A percentile compares a stretch with the other conserved stretches of the same genome.
Conservation (phyloP, 2,797 vertebrate genomes). For the Semaprochilodus insignis region DNA sequence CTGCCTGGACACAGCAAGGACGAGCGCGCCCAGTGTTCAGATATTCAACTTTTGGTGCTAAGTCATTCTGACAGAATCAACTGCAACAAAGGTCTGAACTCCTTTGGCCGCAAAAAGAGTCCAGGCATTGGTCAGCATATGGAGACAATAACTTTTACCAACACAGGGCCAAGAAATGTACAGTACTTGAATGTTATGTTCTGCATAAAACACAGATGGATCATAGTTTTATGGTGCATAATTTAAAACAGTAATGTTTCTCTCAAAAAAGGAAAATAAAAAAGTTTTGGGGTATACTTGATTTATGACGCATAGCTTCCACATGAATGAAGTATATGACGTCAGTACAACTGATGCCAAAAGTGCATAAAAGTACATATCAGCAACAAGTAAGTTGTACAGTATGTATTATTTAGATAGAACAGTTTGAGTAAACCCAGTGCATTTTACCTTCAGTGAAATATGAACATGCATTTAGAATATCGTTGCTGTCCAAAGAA, state of each 20-base stretch:
- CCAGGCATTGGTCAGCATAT: background rate
- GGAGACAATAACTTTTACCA: slow-evolving; percentile 8
- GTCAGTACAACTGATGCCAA: background rate
- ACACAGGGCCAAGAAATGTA: slow-evolving; percentile 40
- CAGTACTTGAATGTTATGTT: slow-evolving; percentile 57
- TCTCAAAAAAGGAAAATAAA: too few relatives aligned
- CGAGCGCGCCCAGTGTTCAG: slow-evolving; percentile 1
- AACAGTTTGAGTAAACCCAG: background rate
- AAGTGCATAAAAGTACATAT: background rate
- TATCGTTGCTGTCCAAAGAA: too few relatives aligned
- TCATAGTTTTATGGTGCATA: slow-evolving; percentile 46
- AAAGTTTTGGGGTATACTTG: too few relatives aligned
- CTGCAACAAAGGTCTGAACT: slow-evolving; percentile 1
- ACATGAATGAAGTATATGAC: background rate
- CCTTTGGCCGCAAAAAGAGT: background rate
- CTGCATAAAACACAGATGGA: slow-evolving; percentile 31
- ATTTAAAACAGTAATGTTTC: background rate
- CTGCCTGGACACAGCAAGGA: background rate
- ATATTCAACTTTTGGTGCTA: slow-evolving; percentile 30
- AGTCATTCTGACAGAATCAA: slow-evolving; percentile 26
- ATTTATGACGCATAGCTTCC: too few relatives aligned
- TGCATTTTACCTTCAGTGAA: background rate
- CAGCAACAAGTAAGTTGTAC: background rate
- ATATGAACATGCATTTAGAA: background rate
- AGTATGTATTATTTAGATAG: background rate